Conservation (phyloP, 2,113 vertebrate species). For the Perca flavescens region DNA sequence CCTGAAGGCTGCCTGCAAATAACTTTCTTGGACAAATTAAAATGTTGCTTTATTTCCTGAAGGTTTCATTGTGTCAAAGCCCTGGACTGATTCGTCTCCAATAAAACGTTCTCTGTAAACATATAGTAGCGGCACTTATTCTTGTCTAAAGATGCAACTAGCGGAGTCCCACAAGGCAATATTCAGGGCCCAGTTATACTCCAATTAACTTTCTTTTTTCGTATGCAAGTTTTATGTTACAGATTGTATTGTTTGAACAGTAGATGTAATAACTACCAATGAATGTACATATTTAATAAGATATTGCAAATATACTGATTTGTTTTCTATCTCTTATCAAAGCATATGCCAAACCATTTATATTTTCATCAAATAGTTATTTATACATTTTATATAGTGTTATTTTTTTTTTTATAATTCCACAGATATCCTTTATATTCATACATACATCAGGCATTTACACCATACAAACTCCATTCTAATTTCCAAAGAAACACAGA, state of each 20-base stretch:
- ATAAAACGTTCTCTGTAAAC: neutral
- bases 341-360: neutral
- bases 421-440: neutral
- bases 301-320: neutral
- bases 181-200: neutral
- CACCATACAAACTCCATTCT: neutral
- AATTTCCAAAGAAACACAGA: neutral
- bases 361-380: neutral
- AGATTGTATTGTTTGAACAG: neutral
- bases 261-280: neutral
- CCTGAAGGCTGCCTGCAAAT: neutral
- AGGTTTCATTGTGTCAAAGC: neutral
- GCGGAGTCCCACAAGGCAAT: conserved; percentile 2
- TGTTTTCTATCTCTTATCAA: neutral
- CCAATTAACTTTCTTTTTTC: neutral
- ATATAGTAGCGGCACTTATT: neutral
- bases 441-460: neutral
- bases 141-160: neutral
- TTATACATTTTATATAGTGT: no score
- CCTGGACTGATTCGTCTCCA: neutral
- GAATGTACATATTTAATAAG: neutral
- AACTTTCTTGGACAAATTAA: conserved; percentile 11
- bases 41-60: neutral
- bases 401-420: neutral
- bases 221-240: neutral